phyloP scores from a whole-genome alignment of 1,140 invertebrate species.

The Psilanteris sp. region DNA sequence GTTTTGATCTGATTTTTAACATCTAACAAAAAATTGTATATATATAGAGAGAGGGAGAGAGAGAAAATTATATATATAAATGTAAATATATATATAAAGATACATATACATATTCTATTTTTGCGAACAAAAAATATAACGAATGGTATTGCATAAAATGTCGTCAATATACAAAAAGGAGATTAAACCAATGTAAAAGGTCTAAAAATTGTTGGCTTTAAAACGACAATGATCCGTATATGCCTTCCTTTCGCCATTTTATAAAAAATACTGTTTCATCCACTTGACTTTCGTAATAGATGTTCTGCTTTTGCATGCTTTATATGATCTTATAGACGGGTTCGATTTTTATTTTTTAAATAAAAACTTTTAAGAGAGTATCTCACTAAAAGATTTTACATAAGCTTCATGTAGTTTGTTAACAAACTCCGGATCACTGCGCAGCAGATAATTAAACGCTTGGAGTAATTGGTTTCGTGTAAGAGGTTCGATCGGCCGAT shows the following conservation, averaged over 20 bases:
- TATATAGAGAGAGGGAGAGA: too few species aligned
- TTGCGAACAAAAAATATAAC: constrained; percentile 4
- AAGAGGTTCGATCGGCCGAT: constrained; percentile 84
- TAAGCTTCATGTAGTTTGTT: constrained; percentile 94
- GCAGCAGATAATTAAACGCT: constrained; percentile 91
- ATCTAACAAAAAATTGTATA: constrained; percentile 6
- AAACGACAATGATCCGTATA: constrained; percentile 16
- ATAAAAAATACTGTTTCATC: constrained; percentile 76
- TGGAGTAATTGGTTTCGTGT: constrained; percentile 93
- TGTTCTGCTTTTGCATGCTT: background rate
- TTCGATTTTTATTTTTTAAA: too few species aligned
- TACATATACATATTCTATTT: constrained; percentile 1
- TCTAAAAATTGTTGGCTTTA: constrained; percentile 14
- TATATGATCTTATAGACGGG: too few species aligned
- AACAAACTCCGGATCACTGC: constrained; percentile 92
- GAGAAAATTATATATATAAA: constrained; percentile 15
- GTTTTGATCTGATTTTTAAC: constrained; percentile 9
- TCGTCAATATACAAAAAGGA: constrained; percentile 20
- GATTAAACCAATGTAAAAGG: constrained; percentile 20
- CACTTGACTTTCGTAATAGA: constrained; percentile 24
- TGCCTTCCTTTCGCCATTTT: constrained; percentile 7
- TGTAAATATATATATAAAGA: constrained; percentile 4
- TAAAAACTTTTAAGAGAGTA: constrained; percentile 80
- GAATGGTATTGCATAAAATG: constrained; percentile 21
- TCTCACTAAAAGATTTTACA: constrained; percentile 89